These are phyloP conservation scores for Caerostris extrusa DNA, from an alignment of 1,140 invertebrate genomes.

Conservation along the genomic window DNA sequence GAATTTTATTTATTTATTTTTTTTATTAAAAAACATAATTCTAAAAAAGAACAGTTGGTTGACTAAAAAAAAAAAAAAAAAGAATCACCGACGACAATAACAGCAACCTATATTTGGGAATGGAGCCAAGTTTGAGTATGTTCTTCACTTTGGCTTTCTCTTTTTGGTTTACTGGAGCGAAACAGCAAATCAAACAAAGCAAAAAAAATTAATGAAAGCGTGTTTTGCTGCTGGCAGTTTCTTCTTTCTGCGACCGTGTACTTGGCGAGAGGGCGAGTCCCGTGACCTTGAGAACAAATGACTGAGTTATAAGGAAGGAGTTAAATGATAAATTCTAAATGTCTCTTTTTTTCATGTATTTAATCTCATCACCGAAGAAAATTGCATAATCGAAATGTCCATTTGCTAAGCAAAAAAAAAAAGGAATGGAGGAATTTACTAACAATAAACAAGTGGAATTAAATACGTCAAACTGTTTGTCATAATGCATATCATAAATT, in stretches of 20 bases:
- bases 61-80: background rate
- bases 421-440: too few species aligned
- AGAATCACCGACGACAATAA: background rate
- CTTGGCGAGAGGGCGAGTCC: background rate
- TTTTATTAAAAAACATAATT: background rate
- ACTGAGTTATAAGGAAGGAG: constrained; percentile 3
- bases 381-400: background rate
- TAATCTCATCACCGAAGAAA: background rate
- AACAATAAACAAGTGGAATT: background rate
- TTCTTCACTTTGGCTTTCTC: background rate
- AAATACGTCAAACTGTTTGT: background rate
- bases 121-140: background rate
- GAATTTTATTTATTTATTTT: background rate
- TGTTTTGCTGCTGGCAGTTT: constrained; percentile 1
- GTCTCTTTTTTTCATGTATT: background rate
- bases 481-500: too few species aligned
- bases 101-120: constrained; percentile 36
- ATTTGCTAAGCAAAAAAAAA: background rate
- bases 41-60: background rate
- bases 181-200: background rate
- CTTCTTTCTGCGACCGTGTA: background rate
- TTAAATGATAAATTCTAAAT: background rate
- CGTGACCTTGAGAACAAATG: constrained; percentile 16
- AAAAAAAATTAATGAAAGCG: constrained; percentile 26
- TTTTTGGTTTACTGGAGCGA: background rate